Evolutionary conservation across 1,140 invertebrate genomes (phyloP).

Genomic region (Drosophila pachea): DNA sequence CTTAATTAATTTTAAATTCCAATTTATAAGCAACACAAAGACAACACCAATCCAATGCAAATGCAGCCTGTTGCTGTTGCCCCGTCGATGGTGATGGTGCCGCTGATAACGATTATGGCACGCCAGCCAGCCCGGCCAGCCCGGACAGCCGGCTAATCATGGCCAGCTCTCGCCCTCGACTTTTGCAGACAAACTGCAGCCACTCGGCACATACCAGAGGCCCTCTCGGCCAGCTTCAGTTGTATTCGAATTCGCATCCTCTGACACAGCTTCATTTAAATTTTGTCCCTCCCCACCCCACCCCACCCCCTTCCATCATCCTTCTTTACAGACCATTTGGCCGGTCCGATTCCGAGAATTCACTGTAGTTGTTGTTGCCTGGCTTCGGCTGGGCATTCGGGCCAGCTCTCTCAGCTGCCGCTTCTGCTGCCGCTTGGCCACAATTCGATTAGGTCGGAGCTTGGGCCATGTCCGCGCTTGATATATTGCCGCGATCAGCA

Average conservation of each 20-base stretch:
- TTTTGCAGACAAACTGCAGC: slow-evolving; percentile 43
- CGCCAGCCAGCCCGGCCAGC: slow-evolving; percentile 11
- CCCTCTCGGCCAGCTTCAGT: not conserved
- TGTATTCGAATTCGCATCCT: slow-evolving; percentile 1
- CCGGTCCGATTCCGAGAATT: slow-evolving; percentile 59
- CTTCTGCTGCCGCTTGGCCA: slow-evolving; percentile 29
- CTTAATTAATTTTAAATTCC: slow-evolving; percentile 79
- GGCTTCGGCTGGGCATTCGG: slow-evolving; percentile 11
- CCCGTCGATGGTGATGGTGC: slow-evolving; percentile 48
- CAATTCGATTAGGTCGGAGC: slow-evolving; percentile 65
- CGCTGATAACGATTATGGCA: slow-evolving; percentile 66
- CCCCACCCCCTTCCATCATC: too few species aligned
- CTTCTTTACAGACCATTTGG: slow-evolving; percentile 46
- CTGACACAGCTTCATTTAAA: slow-evolving; percentile 71
- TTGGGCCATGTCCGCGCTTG: slow-evolving; percentile 44
- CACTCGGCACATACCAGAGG: slow-evolving; percentile 5
- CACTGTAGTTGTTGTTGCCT: slow-evolving; percentile 34
- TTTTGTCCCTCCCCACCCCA: slow-evolving; percentile 39
- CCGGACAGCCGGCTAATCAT: slow-evolving; percentile 68
- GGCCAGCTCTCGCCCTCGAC: slow-evolving; percentile 13
- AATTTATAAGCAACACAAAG: slow-evolving; percentile 67
- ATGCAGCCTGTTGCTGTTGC: slow-evolving; percentile 20
- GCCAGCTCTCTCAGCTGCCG: slow-evolving; percentile 13
- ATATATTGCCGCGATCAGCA: slow-evolving; percentile 57
- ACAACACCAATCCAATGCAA: slow-evolving; percentile 24